Conservation (phyloP, 30 jellyfish, hydroid and myxozoan species). For the Turritopsis rubra region DNA sequence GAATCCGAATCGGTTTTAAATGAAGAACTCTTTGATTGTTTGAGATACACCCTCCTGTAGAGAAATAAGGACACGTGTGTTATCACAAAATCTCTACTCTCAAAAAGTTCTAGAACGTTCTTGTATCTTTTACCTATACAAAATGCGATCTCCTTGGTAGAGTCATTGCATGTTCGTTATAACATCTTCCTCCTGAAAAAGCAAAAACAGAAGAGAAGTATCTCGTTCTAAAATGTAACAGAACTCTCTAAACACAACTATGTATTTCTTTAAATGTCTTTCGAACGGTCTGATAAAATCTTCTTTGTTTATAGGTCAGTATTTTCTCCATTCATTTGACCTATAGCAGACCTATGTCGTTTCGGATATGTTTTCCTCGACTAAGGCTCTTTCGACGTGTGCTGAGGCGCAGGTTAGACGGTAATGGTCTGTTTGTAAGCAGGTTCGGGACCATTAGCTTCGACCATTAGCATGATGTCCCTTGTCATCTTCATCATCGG, state of each 20-base stretch:
- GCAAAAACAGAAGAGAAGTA: constrained; percentile 12
- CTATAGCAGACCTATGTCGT: not conserved
- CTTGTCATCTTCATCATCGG: not conserved
- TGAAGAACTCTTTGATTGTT: no score
- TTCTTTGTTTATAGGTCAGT: not conserved
- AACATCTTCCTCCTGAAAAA: constrained; percentile 8
- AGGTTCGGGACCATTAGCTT: not conserved
- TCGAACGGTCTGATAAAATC: not conserved
- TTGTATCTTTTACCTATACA: not conserved
- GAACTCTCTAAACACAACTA: not conserved
- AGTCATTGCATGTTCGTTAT: not conserved
- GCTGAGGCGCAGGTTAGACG: not conserved
- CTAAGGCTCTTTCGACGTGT: not conserved
- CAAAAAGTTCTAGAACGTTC: not conserved
- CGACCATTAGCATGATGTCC: not conserved
- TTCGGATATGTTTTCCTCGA: constrained; percentile 9
- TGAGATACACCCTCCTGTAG: no score
- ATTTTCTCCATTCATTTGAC: constrained; percentile 1
- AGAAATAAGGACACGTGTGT: not conserved
- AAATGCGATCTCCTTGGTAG: not conserved
- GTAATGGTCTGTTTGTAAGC: not conserved
- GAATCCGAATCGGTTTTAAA: no score
- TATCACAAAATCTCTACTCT: not conserved
- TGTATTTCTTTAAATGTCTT: not conserved
- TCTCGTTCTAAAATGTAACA: constrained; percentile 1